Evolutionary conservation across 2,888 invertebrate genomes (phyloP).

Genomic region (Drosophila mettleri): DNA sequence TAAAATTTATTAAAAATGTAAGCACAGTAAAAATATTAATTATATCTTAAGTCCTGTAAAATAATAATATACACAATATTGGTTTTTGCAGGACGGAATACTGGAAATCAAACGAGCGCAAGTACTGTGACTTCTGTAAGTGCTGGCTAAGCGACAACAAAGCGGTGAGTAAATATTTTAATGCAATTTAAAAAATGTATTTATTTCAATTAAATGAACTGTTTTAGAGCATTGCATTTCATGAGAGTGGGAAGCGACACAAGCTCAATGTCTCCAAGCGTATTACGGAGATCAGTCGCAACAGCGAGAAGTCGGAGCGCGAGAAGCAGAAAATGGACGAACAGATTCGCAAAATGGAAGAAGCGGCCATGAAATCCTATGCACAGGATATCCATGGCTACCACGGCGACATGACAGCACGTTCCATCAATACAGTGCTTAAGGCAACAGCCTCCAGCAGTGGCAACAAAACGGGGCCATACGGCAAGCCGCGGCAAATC

Average conservation of each 20-base stretch:
- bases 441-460: conserved; percentile 86
- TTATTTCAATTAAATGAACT: not conserved
- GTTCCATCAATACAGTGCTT: conserved; percentile 79
- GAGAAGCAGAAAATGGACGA: conserved; percentile 91
- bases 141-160: conserved; percentile 99
- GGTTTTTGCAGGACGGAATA: conserved; percentile 92
- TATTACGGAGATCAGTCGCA: conserved; percentile 93
- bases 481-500: conserved; percentile 67
- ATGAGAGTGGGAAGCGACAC: conserved; percentile 96
- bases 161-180: conserved; percentile 87
- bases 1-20: conserved; percentile 38
- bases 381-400: conserved; percentile 90
- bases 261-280: conserved; percentile 95
- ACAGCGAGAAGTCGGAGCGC: conserved; percentile 92
- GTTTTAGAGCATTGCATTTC: conserved; percentile 94
- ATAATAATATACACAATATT: not conserved
- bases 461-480: conserved; percentile 85
- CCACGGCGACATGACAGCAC: conserved; percentile 83
- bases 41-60: no score
- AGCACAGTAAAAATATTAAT: conserved; percentile 32
- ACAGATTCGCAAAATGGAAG: conserved; percentile 95
- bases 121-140: conserved; percentile 98
- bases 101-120: conserved; percentile 98
- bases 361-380: conserved; percentile 95
- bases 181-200: not conserved